A percentile compares a stretch with the other conserved stretches of the same genome.
These are phyloP conservation scores for Enoplosus armatus DNA, from an alignment of 2,797 vertebrate species.

Conservation along the genomic window DNA sequence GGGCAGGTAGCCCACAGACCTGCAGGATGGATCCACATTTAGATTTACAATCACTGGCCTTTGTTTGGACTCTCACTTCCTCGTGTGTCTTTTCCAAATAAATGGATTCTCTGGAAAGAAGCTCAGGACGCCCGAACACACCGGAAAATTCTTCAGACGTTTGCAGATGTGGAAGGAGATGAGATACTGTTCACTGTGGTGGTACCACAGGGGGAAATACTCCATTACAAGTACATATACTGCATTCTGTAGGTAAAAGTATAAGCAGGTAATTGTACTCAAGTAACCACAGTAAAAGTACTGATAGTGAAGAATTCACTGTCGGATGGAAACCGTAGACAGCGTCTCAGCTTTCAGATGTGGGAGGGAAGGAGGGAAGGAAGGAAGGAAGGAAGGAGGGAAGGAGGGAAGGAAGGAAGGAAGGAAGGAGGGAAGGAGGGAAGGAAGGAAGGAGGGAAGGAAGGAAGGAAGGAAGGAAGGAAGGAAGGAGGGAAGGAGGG, in stretches of 20 bases:
- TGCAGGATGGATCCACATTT: conserved; percentile 58
- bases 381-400: neutral
- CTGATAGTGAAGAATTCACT: neutral
- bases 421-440: neutral
- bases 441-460: too few species aligned
- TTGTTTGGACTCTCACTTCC: conserved; percentile 83
- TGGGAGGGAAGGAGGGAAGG: neutral
- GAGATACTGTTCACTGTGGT: conserved; percentile 8
- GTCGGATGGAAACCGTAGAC: too few species aligned
- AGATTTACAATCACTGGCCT: conserved; percentile 75
- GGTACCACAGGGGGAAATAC: neutral
- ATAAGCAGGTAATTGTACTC: neutral
- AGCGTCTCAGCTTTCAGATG: too few species aligned
- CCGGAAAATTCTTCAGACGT: conserved; percentile 63
- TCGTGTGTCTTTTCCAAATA: conserved; percentile 84
- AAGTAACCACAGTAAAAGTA: neutral
- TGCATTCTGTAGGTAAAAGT: neutral
- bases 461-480: too few species aligned
- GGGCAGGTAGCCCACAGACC: conserved; percentile 56
- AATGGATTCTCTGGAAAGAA: conserved; percentile 69
- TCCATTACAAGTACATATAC: neutral
- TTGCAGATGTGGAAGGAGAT: conserved; percentile 65
- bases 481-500: too few species aligned
- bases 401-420: neutral
- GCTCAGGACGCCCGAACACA: conserved; percentile 42